These are phyloP conservation scores for Gymnarchus niloticus DNA, from an alignment of 2,113 vertebrate species.

Conservation along the genomic window DNA sequence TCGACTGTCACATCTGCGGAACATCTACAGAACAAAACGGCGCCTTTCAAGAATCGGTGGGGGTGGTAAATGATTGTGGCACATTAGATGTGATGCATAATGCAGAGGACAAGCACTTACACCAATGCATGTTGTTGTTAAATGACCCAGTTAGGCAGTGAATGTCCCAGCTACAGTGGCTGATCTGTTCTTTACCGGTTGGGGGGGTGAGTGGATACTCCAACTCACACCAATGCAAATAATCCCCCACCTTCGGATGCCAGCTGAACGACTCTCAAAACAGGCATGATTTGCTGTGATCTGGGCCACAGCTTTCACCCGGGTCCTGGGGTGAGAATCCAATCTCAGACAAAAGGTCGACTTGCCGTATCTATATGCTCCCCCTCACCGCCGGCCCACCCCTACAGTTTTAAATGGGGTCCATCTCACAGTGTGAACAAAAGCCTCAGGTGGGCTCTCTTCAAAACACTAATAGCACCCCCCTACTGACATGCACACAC, in stretches of 20 bases:
- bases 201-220: constrained; percentile 65
- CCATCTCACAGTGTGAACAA: constrained; percentile 39
- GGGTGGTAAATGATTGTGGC: constrained; percentile 75
- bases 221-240: constrained; percentile 66
- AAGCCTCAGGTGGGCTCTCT: constrained; percentile 50
- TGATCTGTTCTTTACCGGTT: constrained; percentile 65
- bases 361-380: constrained; percentile 35
- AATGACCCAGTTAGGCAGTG: constrained; percentile 88
- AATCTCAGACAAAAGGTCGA: constrained; percentile 48
- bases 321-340: constrained; percentile 53
- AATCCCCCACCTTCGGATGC: constrained; percentile 49
- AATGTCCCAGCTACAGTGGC: constrained; percentile 61
- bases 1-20: constrained; percentile 94
- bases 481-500: constrained; percentile 34
- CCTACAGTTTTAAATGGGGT: constrained; percentile 41
- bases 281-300: constrained; percentile 51
- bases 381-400: not conserved
- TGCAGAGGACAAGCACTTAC: constrained; percentile 85
- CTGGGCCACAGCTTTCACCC: constrained; percentile 55
- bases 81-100: constrained; percentile 97
- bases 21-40: constrained; percentile 92
- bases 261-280: constrained; percentile 57
- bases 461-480: constrained; percentile 56
- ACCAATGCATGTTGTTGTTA: constrained; percentile 86
- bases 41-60: constrained; percentile 66